Conservation (phyloP, 2,888 invertebrate species). For the Zonitis immaculata region DNA sequence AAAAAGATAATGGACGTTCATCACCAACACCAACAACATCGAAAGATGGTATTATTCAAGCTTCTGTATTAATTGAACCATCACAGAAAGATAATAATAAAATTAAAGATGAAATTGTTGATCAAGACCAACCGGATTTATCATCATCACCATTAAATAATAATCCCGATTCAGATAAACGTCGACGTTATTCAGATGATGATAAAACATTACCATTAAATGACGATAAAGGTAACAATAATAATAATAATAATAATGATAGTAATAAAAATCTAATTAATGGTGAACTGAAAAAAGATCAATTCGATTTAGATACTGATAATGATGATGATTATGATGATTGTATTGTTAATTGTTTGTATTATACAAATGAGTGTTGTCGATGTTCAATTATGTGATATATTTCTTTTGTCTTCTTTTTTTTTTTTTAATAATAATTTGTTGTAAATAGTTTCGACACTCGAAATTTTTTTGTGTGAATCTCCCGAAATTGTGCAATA, state of each 20-base stretch:
- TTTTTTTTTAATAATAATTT: constrained; percentile 3
- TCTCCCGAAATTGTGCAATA: not conserved
- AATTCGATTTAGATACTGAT: constrained; percentile 17
- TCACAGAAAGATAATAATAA: constrained; percentile 10
- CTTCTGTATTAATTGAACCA: constrained; percentile 34
- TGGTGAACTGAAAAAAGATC: constrained; percentile 26
- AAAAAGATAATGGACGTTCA: constrained; percentile 23
- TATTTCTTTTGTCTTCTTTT: not conserved
- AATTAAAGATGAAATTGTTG: constrained; percentile 20
- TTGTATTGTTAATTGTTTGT: constrained; percentile 59
- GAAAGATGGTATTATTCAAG: constrained; percentile 30
- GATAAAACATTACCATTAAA: constrained; percentile 23
- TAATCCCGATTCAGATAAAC: constrained; percentile 9
- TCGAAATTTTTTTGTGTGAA: not conserved
- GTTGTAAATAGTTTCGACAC: not conserved
- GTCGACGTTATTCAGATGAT: constrained; percentile 15
- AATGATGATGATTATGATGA: constrained; percentile 51
- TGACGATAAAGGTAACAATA: constrained; percentile 7
- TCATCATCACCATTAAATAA: constrained; percentile 28
- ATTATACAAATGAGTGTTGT: constrained; percentile 60
- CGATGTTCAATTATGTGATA: constrained; percentile 52
- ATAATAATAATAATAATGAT: constrained; percentile 22
- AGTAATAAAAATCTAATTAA: constrained; percentile 26
- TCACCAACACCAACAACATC: constrained; percentile 33
- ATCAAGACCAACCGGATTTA: constrained; percentile 25